Conservation (phyloP, 2,113 vertebrate genomes). For the Pithys albifrons region DNA sequence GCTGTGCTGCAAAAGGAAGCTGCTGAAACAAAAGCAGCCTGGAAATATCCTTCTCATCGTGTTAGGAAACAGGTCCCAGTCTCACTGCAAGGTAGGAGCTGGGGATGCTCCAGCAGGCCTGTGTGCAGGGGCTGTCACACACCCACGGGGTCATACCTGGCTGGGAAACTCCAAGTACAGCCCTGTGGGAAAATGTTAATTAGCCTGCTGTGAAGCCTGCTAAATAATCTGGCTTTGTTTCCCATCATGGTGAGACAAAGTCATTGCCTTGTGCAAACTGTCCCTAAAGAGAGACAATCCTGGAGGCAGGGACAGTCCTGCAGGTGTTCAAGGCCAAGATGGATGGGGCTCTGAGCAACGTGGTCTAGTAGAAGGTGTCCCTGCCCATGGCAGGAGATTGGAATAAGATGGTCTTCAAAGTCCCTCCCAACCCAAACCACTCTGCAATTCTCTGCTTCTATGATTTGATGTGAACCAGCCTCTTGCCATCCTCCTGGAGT, state of each 20-base stretch:
- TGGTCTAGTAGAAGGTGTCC: background rate
- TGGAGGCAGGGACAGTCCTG: background rate
- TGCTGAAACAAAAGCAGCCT: background rate
- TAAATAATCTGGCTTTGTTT: background rate
- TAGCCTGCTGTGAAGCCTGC: background rate
- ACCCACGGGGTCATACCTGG: rapidly evolving
- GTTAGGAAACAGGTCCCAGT: background rate
- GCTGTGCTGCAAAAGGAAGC: rapidly evolving
- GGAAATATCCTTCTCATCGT: background rate
- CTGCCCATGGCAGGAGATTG: background rate
- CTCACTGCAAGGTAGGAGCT: background rate
- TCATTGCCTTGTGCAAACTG: background rate
- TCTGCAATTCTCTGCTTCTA: background rate
- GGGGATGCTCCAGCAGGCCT: background rate
- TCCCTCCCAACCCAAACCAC: background rate
- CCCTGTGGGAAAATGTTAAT: background rate
- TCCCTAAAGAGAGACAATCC: background rate
- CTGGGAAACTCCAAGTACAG: background rate
- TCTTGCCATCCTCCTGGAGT: background rate
- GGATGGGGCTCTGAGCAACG: background rate
- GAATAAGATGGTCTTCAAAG: background rate
- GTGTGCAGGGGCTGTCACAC: background rate
- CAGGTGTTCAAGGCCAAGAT: background rate
- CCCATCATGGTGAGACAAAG: rapidly evolving
- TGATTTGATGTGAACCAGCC: background rate